These are phyloP conservation scores for Chloroceryle aenea DNA, from an alignment of 2,113 vertebrate species.

Conservation along the genomic window DNA sequence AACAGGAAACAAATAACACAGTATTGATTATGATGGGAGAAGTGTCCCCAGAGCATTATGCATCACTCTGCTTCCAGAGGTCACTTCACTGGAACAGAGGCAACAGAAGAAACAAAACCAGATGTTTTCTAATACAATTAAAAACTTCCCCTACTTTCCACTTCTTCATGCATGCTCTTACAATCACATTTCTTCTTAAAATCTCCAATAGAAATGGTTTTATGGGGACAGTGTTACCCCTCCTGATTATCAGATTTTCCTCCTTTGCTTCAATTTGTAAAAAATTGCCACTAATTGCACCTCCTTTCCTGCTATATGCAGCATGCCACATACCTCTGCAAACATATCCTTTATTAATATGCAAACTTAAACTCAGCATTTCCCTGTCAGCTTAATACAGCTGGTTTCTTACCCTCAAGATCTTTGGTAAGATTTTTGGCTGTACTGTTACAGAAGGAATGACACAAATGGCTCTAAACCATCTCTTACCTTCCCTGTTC, in stretches of 20 bases:
- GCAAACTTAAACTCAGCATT: background rate
- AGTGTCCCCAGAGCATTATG: background rate
- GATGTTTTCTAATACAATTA: background rate
- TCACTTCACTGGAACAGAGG: background rate
- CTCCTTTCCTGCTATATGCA: background rate
- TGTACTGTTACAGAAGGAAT: background rate
- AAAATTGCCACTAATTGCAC: background rate
- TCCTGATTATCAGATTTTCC: background rate
- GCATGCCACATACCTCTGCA: no score
- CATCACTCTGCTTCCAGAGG: background rate
- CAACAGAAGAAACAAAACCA: background rate
- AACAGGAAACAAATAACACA: background rate
- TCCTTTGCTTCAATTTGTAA: background rate
- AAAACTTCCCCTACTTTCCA: background rate
- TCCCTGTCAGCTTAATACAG: background rate
- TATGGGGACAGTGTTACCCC: background rate
- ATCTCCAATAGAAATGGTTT: background rate
- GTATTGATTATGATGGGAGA: background rate
- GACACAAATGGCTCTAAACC: background rate
- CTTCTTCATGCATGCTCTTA: background rate
- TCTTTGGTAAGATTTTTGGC: rapidly evolving
- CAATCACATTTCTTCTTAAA: background rate
- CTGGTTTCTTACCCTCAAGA: background rate
- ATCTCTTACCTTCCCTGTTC: rapidly evolving
- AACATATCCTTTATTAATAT: background rate